Conservation (phyloP, 2,113 vertebrate species). For the Triplophysa siluroides region DNA sequence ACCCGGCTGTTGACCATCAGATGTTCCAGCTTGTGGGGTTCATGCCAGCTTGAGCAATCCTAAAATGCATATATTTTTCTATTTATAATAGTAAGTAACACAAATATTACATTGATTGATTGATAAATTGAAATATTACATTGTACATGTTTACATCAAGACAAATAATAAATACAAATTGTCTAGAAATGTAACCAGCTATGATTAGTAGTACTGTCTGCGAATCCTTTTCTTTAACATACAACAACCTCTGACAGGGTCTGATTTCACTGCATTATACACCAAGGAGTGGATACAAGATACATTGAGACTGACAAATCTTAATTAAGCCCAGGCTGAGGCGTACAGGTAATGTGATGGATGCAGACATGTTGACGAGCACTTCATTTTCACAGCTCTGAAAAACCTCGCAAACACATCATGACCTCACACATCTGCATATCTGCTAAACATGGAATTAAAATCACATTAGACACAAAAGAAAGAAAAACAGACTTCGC, state of each 20-base stretch:
- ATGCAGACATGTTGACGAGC: slow-evolving; percentile 21
- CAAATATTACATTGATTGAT: too few species aligned
- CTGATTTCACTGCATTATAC: neutral
- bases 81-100: too few species aligned
- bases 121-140: too few species aligned
- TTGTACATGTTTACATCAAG: too few species aligned
- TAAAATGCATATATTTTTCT: too few species aligned
- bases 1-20: neutral
- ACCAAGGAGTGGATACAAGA: slow-evolving; percentile 8
- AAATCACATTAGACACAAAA: slow-evolving; percentile 53
- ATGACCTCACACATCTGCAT: slow-evolving; percentile 53
- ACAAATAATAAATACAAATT: too few species aligned
- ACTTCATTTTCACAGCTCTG: slow-evolving; percentile 40
- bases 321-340: slow-evolving; percentile 32
- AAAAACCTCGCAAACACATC: slow-evolving; percentile 39
- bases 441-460: slow-evolving; percentile 63
- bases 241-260: neutral
- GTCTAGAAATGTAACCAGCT: neutral
- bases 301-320: slow-evolving; percentile 10
- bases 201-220: neutral
- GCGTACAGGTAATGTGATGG: slow-evolving; percentile 22
- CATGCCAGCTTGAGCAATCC: too few species aligned
- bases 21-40: too few species aligned
- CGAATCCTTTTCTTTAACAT: neutral
- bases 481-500: slow-evolving; percentile 68